Evolutionary conservation across 64 coral and sea anemone genomes (phyloP), one percentile per base, ranked within the genome.

Genomic region (Dendrophyllia cribrosa): DNA sequence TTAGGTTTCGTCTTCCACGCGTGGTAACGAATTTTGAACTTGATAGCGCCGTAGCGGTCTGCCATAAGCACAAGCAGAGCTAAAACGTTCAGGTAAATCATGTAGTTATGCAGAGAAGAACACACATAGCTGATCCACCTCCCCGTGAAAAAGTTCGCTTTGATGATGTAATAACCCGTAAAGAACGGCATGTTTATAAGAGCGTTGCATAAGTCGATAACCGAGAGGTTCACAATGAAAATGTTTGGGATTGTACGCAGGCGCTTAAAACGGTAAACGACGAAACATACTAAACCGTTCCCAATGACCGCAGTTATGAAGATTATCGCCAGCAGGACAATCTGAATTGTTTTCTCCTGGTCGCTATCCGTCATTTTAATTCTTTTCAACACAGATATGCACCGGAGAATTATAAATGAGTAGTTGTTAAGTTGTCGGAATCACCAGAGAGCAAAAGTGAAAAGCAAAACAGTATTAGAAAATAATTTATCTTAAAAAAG

Each of bases 101-200:
- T 45, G 45, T 47, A 75, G 49, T 75, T 75, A 53, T 88, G 55
- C 6, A 88, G 70, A 4, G 86, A 88, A 20, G 60, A 48, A 62
- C 71, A 48, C 14, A 46, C 56, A 63, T n/a, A 62, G 24, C 51
- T 59, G 34, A 76, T 11, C 45, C 17, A 58, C 19, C 63, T 69
- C 9, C 70, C 86, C 12, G 20, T 55, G 13, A 88, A 88, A 5
- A 76, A 0, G 1, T 49, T 10, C 20, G 7, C 11, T 11, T 63
- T 58, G 51, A 55, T 43, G 12, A 88, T 20, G 21, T 75, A 75
- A 24, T 61, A 88, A 15, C 70, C 70, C 3, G 26, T 55, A 52
- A 88, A 88, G 0, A 88, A 20, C n/a, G 86, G 86, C 71, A 88
- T 88, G 70, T 88, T 88, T 0, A 88, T 12, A 11, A 88, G 16